phyloP scores from a whole-genome alignment of 2,888 invertebrate genomes.

The Nematopogon swammerdamellus region DNA sequence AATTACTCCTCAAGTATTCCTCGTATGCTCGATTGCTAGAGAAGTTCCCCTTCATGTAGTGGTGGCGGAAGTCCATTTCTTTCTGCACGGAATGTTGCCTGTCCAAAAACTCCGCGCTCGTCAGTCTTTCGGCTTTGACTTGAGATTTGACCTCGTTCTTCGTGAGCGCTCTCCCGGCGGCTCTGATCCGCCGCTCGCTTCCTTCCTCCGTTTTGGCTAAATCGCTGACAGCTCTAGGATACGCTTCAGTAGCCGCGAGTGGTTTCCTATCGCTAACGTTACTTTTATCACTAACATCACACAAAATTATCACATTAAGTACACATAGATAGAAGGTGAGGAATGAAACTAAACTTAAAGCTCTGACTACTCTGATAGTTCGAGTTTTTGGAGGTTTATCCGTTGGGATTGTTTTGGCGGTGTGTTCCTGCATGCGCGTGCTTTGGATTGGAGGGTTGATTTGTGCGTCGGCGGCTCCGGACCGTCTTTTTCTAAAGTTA shows the following conservation, averaged over 20 bases:
- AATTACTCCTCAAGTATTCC: conserved; percentile 9
- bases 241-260: neutral
- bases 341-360: conserved; percentile 24
- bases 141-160: neutral
- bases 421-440: too few relatives aligned
- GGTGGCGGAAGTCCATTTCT: neutral
- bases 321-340: conserved; percentile 38
- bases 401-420: neutral
- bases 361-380: neutral
- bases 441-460: neutral
- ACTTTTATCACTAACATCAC: conserved; percentile 46
- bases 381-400: neutral
- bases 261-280: conserved; percentile 24
- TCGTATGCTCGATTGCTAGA: neutral
- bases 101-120: neutral
- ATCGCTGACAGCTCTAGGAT: neutral
- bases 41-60: neutral
- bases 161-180: neutral
- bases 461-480: neutral
- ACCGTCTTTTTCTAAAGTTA: conserved; percentile 22
- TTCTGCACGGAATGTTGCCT: neutral
- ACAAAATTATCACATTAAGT: conserved; percentile 47
- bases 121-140: neutral
- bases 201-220: too few relatives aligned
- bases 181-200: too few relatives aligned